Conservation (phyloP, 2,113 vertebrate genomes). For the Puma concolor region DNA sequence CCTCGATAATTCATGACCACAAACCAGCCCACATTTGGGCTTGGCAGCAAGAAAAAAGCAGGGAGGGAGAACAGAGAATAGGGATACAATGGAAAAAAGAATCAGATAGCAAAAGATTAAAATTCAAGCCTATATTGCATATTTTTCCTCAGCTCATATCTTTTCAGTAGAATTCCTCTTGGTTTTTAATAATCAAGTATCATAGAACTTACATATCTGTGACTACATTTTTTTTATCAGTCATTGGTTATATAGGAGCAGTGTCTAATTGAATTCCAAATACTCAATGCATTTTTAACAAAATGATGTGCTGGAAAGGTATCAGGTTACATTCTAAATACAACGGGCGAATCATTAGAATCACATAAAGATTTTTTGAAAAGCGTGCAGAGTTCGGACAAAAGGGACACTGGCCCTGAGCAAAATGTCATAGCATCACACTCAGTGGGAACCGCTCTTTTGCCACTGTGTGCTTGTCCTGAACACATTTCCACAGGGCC, state of each 20-base stretch:
- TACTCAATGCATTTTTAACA: constrained; percentile 3
- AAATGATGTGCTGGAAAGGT: background rate
- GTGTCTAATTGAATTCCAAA: background rate
- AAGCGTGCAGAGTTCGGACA: background rate
- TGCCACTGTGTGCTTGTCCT: background rate
- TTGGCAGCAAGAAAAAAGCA: background rate
- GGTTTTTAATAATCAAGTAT: constrained; percentile 13
- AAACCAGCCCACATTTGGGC: background rate
- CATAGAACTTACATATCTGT: background rate
- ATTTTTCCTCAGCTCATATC: background rate
- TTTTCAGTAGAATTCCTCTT: constrained; percentile 1
- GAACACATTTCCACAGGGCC: background rate
- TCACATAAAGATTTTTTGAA: background rate
- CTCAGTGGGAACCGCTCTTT: background rate
- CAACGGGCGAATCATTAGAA: background rate
- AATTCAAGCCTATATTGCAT: background rate
- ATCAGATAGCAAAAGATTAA: constrained; percentile 29
- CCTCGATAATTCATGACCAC: background rate
- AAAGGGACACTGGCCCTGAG: background rate
- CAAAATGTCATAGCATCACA: background rate
- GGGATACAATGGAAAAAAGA: background rate
- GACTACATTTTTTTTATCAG: constrained; percentile 6
- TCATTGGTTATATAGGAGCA: background rate
- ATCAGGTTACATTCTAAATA: background rate
- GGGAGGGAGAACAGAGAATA: background rate